Evolutionary conservation across 2,113 vertebrate species (phyloP).

Genomic region (Daphoenositta chrysoptera): DNA sequence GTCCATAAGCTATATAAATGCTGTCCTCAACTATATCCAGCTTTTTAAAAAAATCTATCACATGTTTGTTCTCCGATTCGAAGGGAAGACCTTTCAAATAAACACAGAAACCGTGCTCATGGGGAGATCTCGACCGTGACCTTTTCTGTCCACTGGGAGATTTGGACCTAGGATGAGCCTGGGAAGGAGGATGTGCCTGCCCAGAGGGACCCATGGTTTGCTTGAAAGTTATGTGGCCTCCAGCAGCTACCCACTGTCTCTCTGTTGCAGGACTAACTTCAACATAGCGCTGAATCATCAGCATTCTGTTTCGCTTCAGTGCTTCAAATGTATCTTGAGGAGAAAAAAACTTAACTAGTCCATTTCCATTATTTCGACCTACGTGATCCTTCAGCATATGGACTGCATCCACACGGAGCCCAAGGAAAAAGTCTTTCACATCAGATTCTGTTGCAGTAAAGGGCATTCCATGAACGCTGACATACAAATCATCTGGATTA

Average conservation of each 20-base stretch:
- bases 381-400: conserved; percentile 88
- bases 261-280: conserved; percentile 92
- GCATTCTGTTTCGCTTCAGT: conserved; percentile 88
- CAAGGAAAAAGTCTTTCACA: conserved; percentile 93
- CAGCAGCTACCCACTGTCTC: conserved; percentile 90
- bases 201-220: conserved; percentile 73
- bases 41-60: conserved; percentile 98
- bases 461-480: conserved; percentile 92
- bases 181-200: conserved; percentile 74
- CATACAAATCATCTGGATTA: conserved; percentile 89
- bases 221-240: conserved; percentile 72
- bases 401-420: conserved; percentile 87
- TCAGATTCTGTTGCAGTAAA: conserved; percentile 89
- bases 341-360: conserved; percentile 92
- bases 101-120: conserved; percentile 91
- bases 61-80: conserved; percentile 95
- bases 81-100: conserved; percentile 97
- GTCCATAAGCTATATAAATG: conserved; percentile 95
- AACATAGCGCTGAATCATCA: conserved; percentile 95
- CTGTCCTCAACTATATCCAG: conserved; percentile 93
- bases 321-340: conserved; percentile 96
- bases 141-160: conserved; percentile 81
- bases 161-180: conserved; percentile 73
- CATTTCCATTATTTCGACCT: conserved; percentile 90
- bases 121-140: conserved; percentile 91